Conservation (phyloP, 2,888 invertebrate genomes). For the Hemaris fuciformis region DNA sequence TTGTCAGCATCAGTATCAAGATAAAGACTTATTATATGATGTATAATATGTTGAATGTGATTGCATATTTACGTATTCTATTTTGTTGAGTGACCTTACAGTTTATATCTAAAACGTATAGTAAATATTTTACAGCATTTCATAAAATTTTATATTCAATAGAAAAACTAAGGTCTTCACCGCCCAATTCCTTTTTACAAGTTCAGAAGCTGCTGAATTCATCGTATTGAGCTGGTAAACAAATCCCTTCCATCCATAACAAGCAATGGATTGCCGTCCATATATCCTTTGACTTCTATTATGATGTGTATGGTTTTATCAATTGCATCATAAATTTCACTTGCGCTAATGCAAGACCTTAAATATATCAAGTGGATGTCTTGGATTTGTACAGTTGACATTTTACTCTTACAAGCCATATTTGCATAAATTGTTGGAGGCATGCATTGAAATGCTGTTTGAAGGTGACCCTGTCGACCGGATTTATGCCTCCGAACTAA, state of each 20-base stretch:
- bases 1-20: too few species aligned
- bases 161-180: neutral
- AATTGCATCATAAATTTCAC: constrained; percentile 2
- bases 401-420: constrained; percentile 49
- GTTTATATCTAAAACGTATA: too few species aligned
- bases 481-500: constrained; percentile 8
- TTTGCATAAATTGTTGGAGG: constrained; percentile 61
- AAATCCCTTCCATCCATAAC: neutral
- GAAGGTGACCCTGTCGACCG: constrained; percentile 27
- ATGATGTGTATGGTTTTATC: neutral
- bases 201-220: neutral
- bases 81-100: too few species aligned
- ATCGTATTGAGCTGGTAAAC: neutral
- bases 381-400: constrained; percentile 58
- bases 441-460: constrained; percentile 40
- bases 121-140: neutral
- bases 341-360: constrained; percentile 14
- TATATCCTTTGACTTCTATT: neutral
- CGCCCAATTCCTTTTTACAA: neutral
- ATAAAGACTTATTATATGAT: too few species aligned
- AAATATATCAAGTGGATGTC: constrained; percentile 20
- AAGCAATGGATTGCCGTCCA: neutral
- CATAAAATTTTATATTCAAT: neutral
- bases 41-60: too few species aligned
- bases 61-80: too few species aligned